Evolutionary conservation across 2,888 invertebrate species (phyloP), one percentile per base, ranked within the genome.

Genomic region (Pseudeuparius sepicola): DNA sequence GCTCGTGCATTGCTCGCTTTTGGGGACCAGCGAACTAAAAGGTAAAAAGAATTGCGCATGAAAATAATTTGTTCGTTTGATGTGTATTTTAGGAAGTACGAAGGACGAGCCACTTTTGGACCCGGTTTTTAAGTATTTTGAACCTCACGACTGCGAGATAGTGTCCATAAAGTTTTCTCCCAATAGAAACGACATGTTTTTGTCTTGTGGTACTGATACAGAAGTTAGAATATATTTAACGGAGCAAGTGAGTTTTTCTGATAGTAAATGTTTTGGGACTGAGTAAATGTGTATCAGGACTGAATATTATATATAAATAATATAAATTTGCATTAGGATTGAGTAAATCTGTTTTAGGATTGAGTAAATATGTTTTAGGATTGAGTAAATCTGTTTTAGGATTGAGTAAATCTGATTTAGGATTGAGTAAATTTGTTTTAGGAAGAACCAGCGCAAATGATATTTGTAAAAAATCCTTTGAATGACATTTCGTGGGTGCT

Each of bases 151-250:
- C 25, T 61, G 63, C 3, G 59, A 59, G 46, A 50, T 64, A 11
- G 50, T 43, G 6, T 46, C 50, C 2, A 44, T 64, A 10, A 43
- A 43, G 28, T 61, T 59, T 43, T 62, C 63, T 1, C 58, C 60
- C 3, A 56, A 56, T 36, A 48, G 55, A 4, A 56, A 53, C 25
- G 60, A 63, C 27, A 53, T 61, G 49, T 65, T 64, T 46, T 42
- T 61, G 37, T 56, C 62, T 3, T 53, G 47, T 31, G 59, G 53
- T 5, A 55, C 56, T 5, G 61, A 64, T 41, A 54, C 54, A 5
- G 61, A 64, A 50, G 55, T 63, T 20, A 47, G 60, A 40, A 52
- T 64, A 18, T 64, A 63, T 42, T 25, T 59, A 18, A 43, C 60
- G 12, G 56, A 53, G 17, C 61, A 64, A 50, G 64, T 61, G 50